Evolutionary conservation across 2,888 invertebrate species (phyloP).

Genomic region (Allolobophora icterica): DNA sequence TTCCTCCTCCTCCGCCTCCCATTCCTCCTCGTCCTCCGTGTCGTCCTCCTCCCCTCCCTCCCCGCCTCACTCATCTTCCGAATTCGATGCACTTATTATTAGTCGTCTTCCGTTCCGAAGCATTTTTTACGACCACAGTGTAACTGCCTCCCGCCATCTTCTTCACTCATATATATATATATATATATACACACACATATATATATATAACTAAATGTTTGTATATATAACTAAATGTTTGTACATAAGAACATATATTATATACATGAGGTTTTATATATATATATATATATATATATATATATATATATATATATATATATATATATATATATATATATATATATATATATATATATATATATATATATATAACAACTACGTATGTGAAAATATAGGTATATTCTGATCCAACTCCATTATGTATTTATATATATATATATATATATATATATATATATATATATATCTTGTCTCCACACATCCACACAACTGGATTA

Average conservation of each 20-base stretch:
- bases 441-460: not conserved
- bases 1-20: not conserved
- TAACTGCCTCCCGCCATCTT: not conserved
- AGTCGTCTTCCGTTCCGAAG: not conserved
- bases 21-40: not conserved
- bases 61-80: not conserved
- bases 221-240: not conserved
- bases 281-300: not conserved
- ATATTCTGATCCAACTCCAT: too few species aligned
- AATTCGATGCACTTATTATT: not conserved
- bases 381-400: too few species aligned
- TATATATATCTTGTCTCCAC: not conserved
- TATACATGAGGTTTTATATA: too few species aligned
- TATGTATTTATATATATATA: not conserved
- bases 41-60: not conserved
- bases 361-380: not conserved
- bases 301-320: not conserved
- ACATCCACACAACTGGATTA: not conserved
- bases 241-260: not conserved
- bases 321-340: not conserved
- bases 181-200: not conserved
- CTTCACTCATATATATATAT: not conserved
- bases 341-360: not conserved
- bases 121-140: constrained; percentile 6
- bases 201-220: too few species aligned